Base-by-base conservation (phyloP, 2,113 vertebrate genomes). In the Lathamus discolor region DNA sequence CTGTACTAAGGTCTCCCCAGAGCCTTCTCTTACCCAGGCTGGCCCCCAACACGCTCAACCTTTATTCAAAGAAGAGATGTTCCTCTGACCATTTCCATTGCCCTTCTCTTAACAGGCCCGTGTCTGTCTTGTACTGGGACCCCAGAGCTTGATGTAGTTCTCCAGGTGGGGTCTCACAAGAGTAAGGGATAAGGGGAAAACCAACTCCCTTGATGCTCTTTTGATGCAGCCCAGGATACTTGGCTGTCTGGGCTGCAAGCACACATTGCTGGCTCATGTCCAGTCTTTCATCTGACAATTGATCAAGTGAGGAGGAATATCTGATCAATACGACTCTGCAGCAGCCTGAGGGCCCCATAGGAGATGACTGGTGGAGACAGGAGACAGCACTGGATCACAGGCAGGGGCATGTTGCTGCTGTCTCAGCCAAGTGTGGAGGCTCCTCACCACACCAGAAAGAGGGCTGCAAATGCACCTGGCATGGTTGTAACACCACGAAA, bases 391-490 rank as follows among this genome's bases (percentile, higher is more conserved):
- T 43, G 31, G n/a, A 41, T 22, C 1, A 0, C 44, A 55, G 39
- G 17, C 14, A 48, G 39, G 24, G 27, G 2, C 35, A 14, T 14
- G 8, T 12, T 22, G 33, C 62, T 52, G 28, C n/a, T n/a, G n/a
- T n/a, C 24, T 59, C 5, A 1, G 31, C 7, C 3, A 7, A 64
- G 49, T 5, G 0, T 7, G 37, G 25, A 88, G 22, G 24, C 15
- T 79, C 33, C 67, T 69, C 37, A 20, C 14, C 33, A 46, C 68
- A 52, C 20, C 37, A 29, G 52, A 61, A n/a, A n/a, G 44, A 63
- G 18, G 37, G 17, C 28, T 82, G 41, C 17, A 63, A 63, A 68
- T 0, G 2, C 41, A 82, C 13, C 20, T 24, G 10, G 25, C 4
- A 1, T 14, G 8, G 52, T 33, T 6, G 1, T 4, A 61, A 19